A percentile compares a stretch with the other conserved stretches of the same genome.
These are phyloP conservation scores for Hemaris fuciformis DNA, from an alignment of 2,888 invertebrate species.

Conservation along the genomic window DNA sequence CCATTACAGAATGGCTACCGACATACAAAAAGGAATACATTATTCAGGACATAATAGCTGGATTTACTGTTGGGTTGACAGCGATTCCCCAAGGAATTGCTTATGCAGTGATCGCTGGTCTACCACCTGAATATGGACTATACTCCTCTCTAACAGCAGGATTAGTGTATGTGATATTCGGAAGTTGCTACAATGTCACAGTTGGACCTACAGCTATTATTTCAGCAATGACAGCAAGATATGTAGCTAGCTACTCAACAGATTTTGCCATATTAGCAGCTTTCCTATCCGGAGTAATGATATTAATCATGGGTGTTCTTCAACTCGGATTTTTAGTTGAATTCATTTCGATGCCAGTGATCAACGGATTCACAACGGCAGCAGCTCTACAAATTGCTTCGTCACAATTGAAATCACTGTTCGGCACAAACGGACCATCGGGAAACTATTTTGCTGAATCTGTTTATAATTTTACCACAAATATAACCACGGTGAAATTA, in stretches of 20 bases:
- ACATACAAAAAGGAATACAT: conserved; percentile 84
- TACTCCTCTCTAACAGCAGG: conserved; percentile 95
- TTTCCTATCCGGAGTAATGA: conserved; percentile 87
- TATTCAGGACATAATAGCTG: conserved; percentile 91
- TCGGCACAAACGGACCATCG: conserved; percentile 83
- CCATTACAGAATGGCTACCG: conserved; percentile 88
- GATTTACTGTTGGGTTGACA: conserved; percentile 90
- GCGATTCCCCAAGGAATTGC: conserved; percentile 93
- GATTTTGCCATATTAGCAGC: conserved; percentile 87
- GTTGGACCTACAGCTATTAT: conserved; percentile 95
- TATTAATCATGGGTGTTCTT: conserved; percentile 86
- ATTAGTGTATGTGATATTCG: conserved; percentile 92
- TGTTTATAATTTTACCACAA: conserved; percentile 80
- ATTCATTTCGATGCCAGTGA: conserved; percentile 93
- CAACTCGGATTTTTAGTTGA: conserved; percentile 91
- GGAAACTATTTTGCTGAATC: conserved; percentile 85
- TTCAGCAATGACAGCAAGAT: conserved; percentile 88
- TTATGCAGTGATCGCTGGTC: conserved; percentile 88
- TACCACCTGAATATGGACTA: conserved; percentile 89
- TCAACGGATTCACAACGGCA: conserved; percentile 91
- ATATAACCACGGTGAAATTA: conserved; percentile 80
- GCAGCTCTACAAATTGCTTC: conserved; percentile 92
- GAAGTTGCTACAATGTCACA: conserved; percentile 89
- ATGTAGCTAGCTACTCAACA: conserved; percentile 82
- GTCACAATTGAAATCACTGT: conserved; percentile 87